These are phyloP conservation scores for Mycteria americana DNA, from an alignment of 2,797 vertebrate genomes.

Conservation along the genomic window DNA sequence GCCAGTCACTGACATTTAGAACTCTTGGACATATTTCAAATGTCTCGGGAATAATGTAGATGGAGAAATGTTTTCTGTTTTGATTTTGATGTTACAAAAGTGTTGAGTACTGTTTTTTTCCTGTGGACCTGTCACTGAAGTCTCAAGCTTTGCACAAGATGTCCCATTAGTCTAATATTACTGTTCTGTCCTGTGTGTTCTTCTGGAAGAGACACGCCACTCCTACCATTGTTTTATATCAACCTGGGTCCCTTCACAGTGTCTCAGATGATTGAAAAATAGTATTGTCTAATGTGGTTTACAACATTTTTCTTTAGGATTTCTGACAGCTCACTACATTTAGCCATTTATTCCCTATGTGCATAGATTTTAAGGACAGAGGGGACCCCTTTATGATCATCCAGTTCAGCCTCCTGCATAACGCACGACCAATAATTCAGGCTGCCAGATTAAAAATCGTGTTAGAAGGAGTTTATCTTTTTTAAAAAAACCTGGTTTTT, in stretches of 20 bases:
- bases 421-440: not conserved
- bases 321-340: not conserved
- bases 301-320: not conserved
- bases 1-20: constrained; percentile 36
- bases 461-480: not conserved
- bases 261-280: not conserved
- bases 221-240: not conserved
- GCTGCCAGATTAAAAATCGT: not conserved
- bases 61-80: not conserved
- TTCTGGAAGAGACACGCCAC: not conserved
- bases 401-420: not conserved
- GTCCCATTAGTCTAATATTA: not conserved
- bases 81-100: constrained; percentile 4
- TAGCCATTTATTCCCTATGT: not conserved
- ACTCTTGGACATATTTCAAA: constrained; percentile 26
- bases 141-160: not conserved
- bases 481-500: not conserved
- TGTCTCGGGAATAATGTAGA: not conserved
- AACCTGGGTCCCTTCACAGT: not conserved
- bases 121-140: not conserved
- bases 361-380: not conserved
- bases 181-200: not conserved
- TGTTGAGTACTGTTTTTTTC: not conserved
- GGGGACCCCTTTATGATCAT: not conserved
- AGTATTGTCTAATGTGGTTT: not conserved